Evolutionary conservation across 2,797 vertebrate genomes (phyloP).

Genomic region (Gephyroberyx darwinii): DNA sequence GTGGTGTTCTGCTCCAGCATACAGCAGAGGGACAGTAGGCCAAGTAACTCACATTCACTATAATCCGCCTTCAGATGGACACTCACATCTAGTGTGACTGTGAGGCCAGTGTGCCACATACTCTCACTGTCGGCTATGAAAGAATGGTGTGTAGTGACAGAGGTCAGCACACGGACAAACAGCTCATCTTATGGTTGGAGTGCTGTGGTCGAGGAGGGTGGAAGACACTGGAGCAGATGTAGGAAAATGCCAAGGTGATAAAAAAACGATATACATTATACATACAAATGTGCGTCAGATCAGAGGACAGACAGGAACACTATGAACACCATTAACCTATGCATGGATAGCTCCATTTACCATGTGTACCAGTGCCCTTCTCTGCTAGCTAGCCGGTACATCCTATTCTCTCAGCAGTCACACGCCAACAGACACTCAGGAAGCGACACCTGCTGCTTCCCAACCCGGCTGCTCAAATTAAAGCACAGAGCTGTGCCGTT

Average conservation of each 20-base stretch:
- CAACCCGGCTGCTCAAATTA: constrained; percentile 42
- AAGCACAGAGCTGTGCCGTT: constrained; percentile 61
- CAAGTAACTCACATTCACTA: constrained; percentile 17
- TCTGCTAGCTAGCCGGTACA: constrained; percentile 2
- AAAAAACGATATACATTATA: background rate
- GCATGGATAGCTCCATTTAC: background rate
- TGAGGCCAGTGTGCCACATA: background rate
- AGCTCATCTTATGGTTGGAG: background rate
- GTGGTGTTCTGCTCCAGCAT: background rate
- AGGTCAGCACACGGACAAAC: constrained; percentile 1
- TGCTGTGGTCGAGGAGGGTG: background rate
- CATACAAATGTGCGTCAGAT: background rate
- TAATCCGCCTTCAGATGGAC: constrained; percentile 28
- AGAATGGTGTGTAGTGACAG: background rate
- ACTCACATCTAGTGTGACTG: constrained; percentile 3
- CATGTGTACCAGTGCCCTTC: background rate
- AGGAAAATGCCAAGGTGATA: background rate
- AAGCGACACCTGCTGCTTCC: constrained; percentile 53
- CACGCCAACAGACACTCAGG: constrained; percentile 14
- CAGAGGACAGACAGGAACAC: constrained; percentile 1
- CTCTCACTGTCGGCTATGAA: no score
- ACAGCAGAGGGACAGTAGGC: background rate
- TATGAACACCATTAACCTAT: constrained; percentile 26
- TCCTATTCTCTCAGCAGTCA: constrained; percentile 33
- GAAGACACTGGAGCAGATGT: background rate